phyloP scores from a whole-genome alignment of 1,140 invertebrate genomes.

The Heliconius eleuchia region DNA sequence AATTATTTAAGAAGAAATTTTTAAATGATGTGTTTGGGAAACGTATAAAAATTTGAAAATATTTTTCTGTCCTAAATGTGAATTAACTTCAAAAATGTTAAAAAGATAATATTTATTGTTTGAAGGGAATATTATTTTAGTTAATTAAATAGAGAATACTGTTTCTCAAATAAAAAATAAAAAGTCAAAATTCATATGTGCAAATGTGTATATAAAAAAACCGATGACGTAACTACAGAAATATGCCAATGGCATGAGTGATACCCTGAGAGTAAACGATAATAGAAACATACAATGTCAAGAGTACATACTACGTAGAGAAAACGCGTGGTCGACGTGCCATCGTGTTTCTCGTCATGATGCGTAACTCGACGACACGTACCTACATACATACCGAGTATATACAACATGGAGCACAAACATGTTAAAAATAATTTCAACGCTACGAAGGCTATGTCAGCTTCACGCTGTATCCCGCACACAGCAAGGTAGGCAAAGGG shows the following conservation, averaged over 20 bases:
- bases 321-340: conserved; percentile 30
- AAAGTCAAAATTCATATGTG: not conserved
- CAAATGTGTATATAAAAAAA: not conserved
- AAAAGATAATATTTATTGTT: not conserved
- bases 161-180: not conserved
- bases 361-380: conserved; percentile 27
- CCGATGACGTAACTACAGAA: conserved; percentile 53
- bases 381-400: not conserved
- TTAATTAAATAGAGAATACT: too few relatives aligned
- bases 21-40: too few relatives aligned
- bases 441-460: not conserved
- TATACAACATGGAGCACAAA: conserved; percentile 3
- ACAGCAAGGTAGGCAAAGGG: too few relatives aligned
- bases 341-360: conserved; percentile 27
- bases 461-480: too few relatives aligned
- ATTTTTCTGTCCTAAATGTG: too few relatives aligned
- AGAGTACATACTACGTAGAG: conserved; percentile 52
- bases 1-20: too few relatives aligned
- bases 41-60: too few relatives aligned
- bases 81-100: too few relatives aligned
- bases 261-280: conserved; percentile 42
- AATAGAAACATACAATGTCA: conserved; percentile 70
- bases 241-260: conserved; percentile 56
- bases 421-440: conserved; percentile 29
- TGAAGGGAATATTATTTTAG: too few relatives aligned